Base-by-base conservation (phyloP, 1,140 invertebrate species). In the Papilio machaon region DNA sequence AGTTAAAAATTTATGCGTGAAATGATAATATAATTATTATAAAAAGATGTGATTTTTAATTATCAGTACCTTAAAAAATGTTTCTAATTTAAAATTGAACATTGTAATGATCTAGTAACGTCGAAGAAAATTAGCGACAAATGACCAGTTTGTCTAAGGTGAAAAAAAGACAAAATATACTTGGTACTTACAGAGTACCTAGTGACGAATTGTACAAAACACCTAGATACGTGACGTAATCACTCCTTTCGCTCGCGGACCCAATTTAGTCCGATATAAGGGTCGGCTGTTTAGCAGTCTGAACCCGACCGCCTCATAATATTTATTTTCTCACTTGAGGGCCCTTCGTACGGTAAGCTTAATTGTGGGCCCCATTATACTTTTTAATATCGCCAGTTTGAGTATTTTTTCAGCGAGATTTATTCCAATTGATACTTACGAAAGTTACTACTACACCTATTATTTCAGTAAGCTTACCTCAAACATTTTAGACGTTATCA, bases 331-430 rank as follows among this genome's bases (percentile, higher is more conserved):
- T 83, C 85, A 86, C 83, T 88, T 82, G 82, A 88, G 85, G 47
- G n/a, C 73, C 81, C 81, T 80, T 79, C 73, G 64, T 81, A 85
- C 78, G 60, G 79, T 84, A 86, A 81, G 85, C 85, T 84, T 91
- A 85, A 85, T 89, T 88, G 86, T 87, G 81, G 86, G 82, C 85
- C 86, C 87, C 90, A 30, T 70, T 85, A 87, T 81, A 84, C 81
- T 85, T 89, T 87, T 86, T 82, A 87, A 88, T 84, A 86, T 85
- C 84, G 87, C 43, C 82, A 82, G 81, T 85, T 86, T 83, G 81
- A 84, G 85, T 85, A 85, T 83, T 23, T 70, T 38, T 85, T 81
- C 80, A 82, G 73, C 80, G 2, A 82, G 83, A 89, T 86, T 88
- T 87, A 90, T 86, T 83, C 80, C 86, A 74, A 13, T 9, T 35